phyloP scores from a whole-genome alignment of 2,797 vertebrate species.

The Chaenodraco wilsoni region DNA sequence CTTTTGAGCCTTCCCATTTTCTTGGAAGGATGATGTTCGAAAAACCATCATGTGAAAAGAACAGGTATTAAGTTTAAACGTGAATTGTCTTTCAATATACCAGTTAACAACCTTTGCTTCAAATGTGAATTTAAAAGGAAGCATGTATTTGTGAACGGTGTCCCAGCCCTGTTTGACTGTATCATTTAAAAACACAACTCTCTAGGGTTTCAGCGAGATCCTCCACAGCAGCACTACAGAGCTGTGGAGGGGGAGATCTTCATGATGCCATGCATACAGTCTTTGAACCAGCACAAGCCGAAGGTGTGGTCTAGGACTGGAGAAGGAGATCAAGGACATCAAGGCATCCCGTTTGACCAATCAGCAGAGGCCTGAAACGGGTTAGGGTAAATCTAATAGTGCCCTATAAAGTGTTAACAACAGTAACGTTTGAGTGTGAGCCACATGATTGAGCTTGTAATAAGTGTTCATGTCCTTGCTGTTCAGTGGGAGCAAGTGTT shows the following conservation, averaged over 20 bases:
- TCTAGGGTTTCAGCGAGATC: constrained; percentile 26
- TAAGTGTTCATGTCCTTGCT: constrained; percentile 22
- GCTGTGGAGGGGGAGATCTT: constrained; percentile 70
- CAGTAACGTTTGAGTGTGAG: neutral
- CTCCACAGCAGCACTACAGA: constrained; percentile 50
- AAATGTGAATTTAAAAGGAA: constrained; percentile 18
- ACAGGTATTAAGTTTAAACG: constrained; percentile 46
- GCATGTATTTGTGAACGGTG: neutral
- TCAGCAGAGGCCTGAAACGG: too few relatives aligned
- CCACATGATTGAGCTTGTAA: neutral
- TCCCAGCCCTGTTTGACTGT: neutral
- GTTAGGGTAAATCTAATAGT: neutral
- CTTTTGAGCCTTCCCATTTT: constrained; percentile 30
- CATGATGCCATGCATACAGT: constrained; percentile 52
- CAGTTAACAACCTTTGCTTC: neutral
- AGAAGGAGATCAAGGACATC: neutral
- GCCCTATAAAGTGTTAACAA: too few relatives aligned
- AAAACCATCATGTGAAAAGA: neutral
- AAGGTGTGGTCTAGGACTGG: constrained; percentile 26
- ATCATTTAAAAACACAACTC: constrained; percentile 5
- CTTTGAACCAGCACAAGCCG: neutral
- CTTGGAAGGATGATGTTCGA: constrained; percentile 44
- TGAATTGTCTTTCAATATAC: neutral
- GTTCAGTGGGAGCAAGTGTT: constrained; percentile 34
- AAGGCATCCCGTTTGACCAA: neutral